Base-by-base conservation (phyloP, 1,140 invertebrate species). In the Physella acuta region DNA sequence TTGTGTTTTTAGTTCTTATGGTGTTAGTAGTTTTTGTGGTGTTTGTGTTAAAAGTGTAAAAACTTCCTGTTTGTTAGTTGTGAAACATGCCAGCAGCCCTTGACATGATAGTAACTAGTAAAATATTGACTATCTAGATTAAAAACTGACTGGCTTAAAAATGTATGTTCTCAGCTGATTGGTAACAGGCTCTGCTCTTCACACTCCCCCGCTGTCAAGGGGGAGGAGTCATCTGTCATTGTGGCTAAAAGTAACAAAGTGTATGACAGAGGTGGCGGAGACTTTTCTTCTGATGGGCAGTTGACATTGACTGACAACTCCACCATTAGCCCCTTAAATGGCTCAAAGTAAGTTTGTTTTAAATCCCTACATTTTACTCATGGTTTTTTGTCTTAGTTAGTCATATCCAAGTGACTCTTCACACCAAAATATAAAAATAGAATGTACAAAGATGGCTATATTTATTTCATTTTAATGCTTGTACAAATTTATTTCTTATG, bases 101-200 rank as follows among this genome's bases (percentile, higher is more conserved):
- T n/a, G n/a, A n/a, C n/a, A n/a, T n/a, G n/a, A n/a, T n/a, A n/a
- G n/a, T n/a, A n/a, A n/a, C n/a, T n/a, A n/a, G n/a, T n/a, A n/a
- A n/a, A n/a, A n/a, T n/a, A n/a, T n/a, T n/a, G n/a, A n/a, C n/a
- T n/a, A n/a, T n/a, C n/a, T n/a, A n/a, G n/a, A n/a, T n/a, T n/a
- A n/a, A n/a, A n/a, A n/a, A n/a, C n/a, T n/a, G n/a, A n/a, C n/a
- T n/a, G n/a, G n/a, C n/a, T n/a, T 24, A 11, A 5, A 28, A 8
- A 5, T 31, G 11, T 33, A 3, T 36, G 20, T 11, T 39, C n/a
- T 39, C 33, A 56, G 53, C 0, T 55, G 5, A 37, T 49, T 44
- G 36, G 60, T 4, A 67, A 67, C 24, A 28, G 64, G 3, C 52
- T 67, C 30, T n/a, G 52, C 24, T 67, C 51, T 31, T 67, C 64